Evolutionary conservation across 2,113 vertebrate genomes (phyloP), one percentile per base, ranked within the genome.

Genomic region (Grantiella picta): DNA sequence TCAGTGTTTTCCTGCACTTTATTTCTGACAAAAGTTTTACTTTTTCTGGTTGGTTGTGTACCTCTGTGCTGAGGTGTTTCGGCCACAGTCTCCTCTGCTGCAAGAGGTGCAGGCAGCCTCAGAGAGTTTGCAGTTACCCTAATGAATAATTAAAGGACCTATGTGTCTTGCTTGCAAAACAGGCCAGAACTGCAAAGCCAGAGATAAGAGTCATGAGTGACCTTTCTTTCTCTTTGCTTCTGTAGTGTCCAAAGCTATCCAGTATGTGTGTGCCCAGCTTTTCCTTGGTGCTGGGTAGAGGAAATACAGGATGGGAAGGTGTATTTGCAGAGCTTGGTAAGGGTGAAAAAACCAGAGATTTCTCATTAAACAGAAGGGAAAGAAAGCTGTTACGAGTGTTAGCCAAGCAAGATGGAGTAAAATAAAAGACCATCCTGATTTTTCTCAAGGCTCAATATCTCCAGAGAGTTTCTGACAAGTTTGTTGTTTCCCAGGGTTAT

Each of bases 121-220:
- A 60, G 31, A 91, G 63, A 57, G 64, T 90, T 89, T 71, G 76
- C 85, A 49, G 65, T 85, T 87, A 68, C 49, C 66, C 54, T 82
- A 29, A 76, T 91, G 87, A 94, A 91, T 94, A 94, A 92, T 94
- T 95, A 85, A 97, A 93, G 59, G 38, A 12, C 52, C 54, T 57
- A 59, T 12, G 19, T 73, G 90, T 49, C 66, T 80, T 77, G 75
- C 35, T 80, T 97, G 56, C 4, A 10, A 91, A 94, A 59, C 66
- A 91, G 82, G 38, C 54, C 66, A 85, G 91, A 92, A 54, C 78
- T 73, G 87, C 82, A 76, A 69, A 91, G 63, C 28, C 59, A 61
- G 66, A 90, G 73, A 38, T 38, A 92, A 81, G 56, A 63, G 47
- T 95, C 38, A 17, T 15, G 16, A 47, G 27, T 80, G 82, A 83